These are phyloP conservation scores for Syngnathus acus DNA, from an alignment of 2,797 vertebrate genomes.

Conservation along the genomic window DNA sequence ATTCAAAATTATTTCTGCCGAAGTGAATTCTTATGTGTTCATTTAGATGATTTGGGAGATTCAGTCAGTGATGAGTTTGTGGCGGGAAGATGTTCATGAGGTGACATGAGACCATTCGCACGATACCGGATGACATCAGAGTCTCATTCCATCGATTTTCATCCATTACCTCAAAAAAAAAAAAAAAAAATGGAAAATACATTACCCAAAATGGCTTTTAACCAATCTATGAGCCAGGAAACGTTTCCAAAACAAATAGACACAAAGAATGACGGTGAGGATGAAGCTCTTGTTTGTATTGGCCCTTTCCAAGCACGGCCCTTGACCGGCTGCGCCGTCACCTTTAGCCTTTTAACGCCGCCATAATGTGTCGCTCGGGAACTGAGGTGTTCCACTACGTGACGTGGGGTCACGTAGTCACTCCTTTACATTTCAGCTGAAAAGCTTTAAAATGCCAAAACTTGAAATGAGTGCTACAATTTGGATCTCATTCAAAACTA, in stretches of 20 bases:
- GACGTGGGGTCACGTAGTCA: neutral
- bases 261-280: neutral
- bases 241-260: neutral
- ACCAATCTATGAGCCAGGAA: neutral
- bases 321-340: neutral
- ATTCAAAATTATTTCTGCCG: neutral
- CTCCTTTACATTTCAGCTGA: neutral
- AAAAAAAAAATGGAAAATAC: neutral
- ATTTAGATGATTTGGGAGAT: neutral
- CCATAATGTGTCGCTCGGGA: neutral
- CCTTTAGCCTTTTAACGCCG: neutral
- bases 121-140: slow-evolving; percentile 1
- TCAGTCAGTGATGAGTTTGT: neutral
- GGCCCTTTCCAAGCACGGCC: neutral
- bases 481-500: neutral
- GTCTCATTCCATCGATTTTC: neutral
- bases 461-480: neutral
- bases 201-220: no score
- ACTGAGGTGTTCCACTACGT: neutral
- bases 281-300: neutral
- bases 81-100: neutral
- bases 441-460: neutral
- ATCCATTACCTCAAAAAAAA: neutral
- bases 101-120: neutral
- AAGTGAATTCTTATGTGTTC: neutral